Evolutionary conservation across 2,113 vertebrate species (phyloP).

Genomic region (Myrmecophaga tridactyla): DNA sequence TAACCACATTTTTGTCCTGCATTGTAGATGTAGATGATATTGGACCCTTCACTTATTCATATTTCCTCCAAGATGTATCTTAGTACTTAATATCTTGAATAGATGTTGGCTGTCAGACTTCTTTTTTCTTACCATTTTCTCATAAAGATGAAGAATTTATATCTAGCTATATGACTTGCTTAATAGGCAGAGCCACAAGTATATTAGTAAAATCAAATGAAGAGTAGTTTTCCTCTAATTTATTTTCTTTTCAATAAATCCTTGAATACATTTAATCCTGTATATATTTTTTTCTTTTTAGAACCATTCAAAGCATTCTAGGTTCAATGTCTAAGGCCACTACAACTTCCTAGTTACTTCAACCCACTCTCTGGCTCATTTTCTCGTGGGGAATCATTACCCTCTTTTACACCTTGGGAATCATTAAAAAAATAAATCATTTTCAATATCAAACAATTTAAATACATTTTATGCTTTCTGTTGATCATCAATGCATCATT

Average conservation of each 20-base stretch:
- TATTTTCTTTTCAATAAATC: not conserved
- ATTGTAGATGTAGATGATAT: not conserved
- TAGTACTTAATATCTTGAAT: not conserved
- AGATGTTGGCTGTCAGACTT: not conserved
- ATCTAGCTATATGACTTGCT: not conserved
- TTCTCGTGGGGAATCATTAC: not conserved
- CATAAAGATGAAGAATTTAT: not conserved
- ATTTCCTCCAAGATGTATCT: not conserved
- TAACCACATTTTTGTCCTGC: not conserved
- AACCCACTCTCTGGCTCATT: not conserved
- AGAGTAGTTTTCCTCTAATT: not conserved
- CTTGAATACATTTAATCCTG: not conserved
- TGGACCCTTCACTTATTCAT: not conserved
- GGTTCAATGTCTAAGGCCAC: not conserved
- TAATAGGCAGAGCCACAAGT: not conserved
- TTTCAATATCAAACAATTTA: not conserved
- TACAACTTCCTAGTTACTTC: not conserved
- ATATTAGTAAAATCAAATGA: not conserved
- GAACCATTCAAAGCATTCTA: not conserved
- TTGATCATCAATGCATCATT: not conserved
- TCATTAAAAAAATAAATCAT: not conserved
- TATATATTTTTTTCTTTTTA: not conserved
- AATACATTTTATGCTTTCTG: not conserved
- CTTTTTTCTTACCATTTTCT: not conserved
- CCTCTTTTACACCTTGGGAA: not conserved